These are phyloP conservation scores for Sycophaga agraensis DNA, from an alignment of 1,140 invertebrate species.

Conservation along the genomic window DNA sequence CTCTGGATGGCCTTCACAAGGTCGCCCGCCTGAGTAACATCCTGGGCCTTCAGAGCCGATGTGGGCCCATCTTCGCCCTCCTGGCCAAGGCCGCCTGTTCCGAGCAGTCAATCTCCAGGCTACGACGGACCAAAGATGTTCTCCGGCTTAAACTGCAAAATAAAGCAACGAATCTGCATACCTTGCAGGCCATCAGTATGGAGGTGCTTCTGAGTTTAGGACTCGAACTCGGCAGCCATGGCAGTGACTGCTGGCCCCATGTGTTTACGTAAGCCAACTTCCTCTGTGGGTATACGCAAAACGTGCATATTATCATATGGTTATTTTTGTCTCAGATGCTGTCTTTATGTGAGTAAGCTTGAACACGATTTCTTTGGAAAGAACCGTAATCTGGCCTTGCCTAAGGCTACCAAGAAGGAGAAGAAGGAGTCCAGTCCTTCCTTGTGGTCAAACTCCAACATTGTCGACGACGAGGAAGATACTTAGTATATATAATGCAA, in stretches of 20 bases:
- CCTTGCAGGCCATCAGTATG: constrained; percentile 86
- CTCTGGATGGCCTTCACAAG: constrained; percentile 84
- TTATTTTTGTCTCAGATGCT: constrained; percentile 58
- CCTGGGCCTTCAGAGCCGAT: constrained; percentile 78
- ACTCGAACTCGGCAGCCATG: constrained; percentile 86
- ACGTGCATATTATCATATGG: too few relatives aligned
- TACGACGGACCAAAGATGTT: constrained; percentile 54
- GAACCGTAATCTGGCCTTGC: constrained; percentile 57
- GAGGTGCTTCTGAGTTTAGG: constrained; percentile 81
- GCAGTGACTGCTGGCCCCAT: constrained; percentile 89
- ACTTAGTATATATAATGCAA: constrained; percentile 62
- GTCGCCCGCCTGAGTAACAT: constrained; percentile 74
- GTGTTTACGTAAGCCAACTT: constrained; percentile 74
- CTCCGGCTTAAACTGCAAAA: constrained; percentile 53
- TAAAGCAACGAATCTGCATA: constrained; percentile 70
- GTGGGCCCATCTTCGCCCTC: constrained; percentile 78
- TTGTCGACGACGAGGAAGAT: constrained; percentile 72
- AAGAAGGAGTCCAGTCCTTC: constrained; percentile 47
- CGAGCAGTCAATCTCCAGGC: constrained; percentile 59
- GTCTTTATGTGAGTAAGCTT: constrained; percentile 85
- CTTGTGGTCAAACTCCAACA: constrained; percentile 54
- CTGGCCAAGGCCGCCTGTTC: constrained; percentile 77
- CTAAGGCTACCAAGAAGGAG: constrained; percentile 53
- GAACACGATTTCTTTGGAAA: constrained; percentile 84
- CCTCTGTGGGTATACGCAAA: background rate